Percentiles rank a stretch among this genome's conserved stretches.
phyloP scores from a whole-genome alignment of 1,140 invertebrate genomes.

The Microplitis mediator region DNA sequence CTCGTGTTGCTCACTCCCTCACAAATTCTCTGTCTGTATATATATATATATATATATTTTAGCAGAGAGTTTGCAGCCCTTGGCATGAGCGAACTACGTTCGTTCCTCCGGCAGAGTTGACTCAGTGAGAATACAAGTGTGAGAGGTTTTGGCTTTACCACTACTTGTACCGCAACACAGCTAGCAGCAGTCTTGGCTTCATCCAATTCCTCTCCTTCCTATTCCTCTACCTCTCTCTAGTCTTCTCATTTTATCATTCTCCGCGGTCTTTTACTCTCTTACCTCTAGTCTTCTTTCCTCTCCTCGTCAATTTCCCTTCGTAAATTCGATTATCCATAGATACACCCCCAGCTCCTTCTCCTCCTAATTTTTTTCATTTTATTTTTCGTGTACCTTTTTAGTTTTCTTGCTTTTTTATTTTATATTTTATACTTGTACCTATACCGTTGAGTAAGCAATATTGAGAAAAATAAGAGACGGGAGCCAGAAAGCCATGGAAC shows the following conservation, averaged over 20 bases:
- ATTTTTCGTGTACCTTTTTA: background rate
- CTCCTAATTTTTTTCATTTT: background rate
- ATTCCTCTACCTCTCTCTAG: background rate
- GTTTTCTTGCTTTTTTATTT: no score
- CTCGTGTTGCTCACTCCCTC: slow-evolving; percentile 43
- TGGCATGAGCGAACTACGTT: background rate
- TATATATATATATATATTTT: background rate
- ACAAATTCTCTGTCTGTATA: background rate
- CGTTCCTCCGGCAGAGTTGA: slow-evolving; percentile 29
- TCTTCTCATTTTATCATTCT: slow-evolving; percentile 14
- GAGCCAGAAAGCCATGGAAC: background rate
- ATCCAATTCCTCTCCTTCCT: slow-evolving; percentile 20
- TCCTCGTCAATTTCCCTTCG: slow-evolving; percentile 52
- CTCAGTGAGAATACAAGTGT: slow-evolving; percentile 38
- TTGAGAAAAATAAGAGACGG: slow-evolving; percentile 16
- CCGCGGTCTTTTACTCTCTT: slow-evolving; percentile 13
- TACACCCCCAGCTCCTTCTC: slow-evolving; percentile 32
- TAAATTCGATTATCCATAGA: slow-evolving; percentile 59
- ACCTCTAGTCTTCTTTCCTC: slow-evolving; percentile 28
- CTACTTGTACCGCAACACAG: slow-evolving; percentile 1
- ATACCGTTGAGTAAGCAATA: slow-evolving; percentile 32
- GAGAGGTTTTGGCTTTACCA: slow-evolving; percentile 30
- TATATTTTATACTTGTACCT: no score
- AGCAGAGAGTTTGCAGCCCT: background rate
- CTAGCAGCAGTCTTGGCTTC: slow-evolving; percentile 16